Evolutionary conservation across 2,113 vertebrate genomes (phyloP), one percentile per base, ranked within the genome.

Genomic region (Anser cygnoides): DNA sequence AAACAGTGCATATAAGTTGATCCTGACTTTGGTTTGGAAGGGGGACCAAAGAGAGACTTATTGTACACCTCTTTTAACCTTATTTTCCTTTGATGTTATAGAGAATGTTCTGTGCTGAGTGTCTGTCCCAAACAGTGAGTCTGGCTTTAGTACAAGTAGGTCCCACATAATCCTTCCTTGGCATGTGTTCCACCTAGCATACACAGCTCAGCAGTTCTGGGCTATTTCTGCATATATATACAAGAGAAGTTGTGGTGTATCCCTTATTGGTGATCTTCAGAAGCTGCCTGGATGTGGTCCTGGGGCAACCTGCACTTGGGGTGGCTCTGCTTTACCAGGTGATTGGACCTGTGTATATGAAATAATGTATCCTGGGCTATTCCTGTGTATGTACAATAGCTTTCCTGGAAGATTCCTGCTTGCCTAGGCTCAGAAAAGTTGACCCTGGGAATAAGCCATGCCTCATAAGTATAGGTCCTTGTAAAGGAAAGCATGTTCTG

Each of bases 391-490:
- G 41, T 3, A 13, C 33, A 94, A 13, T 16, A 83, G 1, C 3
- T 74, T 18, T 73, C 10, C 31, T 70, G 44, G 28, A 3, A 55
- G 8, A 13, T 35, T 63, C 26, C 25, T 65, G 19, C 33, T 22
- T 2, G 4, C 6, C 22, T 28, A 43, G 17, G 20, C 23, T 2
- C 54, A 81, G 19, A 73, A 41, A 68, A 77, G 6, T 6, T 41
- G 37, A 20, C 10, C 39, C 37, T 59, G 9, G 37, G 21, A 74
- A 39, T 54, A 44, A 0, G 6, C 13, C 46, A 41, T 58, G 31
- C 26, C 25, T 9, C 2, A 1, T 11, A 35, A 76, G 3, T 6
- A 3, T 1, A 1, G 8, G 10, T 3, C 13, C 8, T 1, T 44
- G 31, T 49, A 44, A 63, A 77, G 12, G 5, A 57, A 84, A 31